These are phyloP conservation scores for Parauchenoglanis ngamensis DNA, from an alignment of 2,797 vertebrate species.

Conservation along the genomic window DNA sequence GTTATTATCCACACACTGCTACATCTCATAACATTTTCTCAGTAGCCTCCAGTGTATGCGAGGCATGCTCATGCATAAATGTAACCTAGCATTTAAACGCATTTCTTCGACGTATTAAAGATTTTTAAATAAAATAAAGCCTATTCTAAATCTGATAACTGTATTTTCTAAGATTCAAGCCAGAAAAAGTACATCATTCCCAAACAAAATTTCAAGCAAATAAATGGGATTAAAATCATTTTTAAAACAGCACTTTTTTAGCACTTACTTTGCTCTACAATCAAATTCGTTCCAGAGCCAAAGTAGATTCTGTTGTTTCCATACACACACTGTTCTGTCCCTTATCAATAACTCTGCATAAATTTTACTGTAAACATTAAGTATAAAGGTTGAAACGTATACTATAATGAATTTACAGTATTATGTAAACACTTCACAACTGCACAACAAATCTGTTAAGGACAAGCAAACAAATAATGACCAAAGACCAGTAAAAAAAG, in stretches of 20 bases:
- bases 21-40: background rate
- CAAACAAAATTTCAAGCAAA: background rate
- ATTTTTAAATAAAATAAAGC: background rate
- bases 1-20: slow-evolving; percentile 9
- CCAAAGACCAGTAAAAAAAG: background rate
- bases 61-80: background rate
- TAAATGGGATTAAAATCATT: background rate
- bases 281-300: slow-evolving; percentile 41
- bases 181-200: background rate
- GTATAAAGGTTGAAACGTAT: background rate
- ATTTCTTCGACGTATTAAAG: background rate
- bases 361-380: background rate
- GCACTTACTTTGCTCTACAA: slow-evolving; percentile 59
- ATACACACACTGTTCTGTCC: slow-evolving; percentile 50
- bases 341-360: slow-evolving; percentile 15
- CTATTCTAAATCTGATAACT: background rate
- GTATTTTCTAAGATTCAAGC: background rate
- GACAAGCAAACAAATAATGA: background rate
- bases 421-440: background rate
- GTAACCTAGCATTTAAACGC: background rate
- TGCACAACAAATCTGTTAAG: background rate
- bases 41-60: background rate
- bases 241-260: background rate
- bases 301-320: slow-evolving; percentile 44
- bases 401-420: background rate